A percentile compares a stretch with the other conserved stretches of the same genome.
Evolutionary conservation across 2,888 invertebrate species (phyloP).

Genomic region (Cosmia pyralina): DNA sequence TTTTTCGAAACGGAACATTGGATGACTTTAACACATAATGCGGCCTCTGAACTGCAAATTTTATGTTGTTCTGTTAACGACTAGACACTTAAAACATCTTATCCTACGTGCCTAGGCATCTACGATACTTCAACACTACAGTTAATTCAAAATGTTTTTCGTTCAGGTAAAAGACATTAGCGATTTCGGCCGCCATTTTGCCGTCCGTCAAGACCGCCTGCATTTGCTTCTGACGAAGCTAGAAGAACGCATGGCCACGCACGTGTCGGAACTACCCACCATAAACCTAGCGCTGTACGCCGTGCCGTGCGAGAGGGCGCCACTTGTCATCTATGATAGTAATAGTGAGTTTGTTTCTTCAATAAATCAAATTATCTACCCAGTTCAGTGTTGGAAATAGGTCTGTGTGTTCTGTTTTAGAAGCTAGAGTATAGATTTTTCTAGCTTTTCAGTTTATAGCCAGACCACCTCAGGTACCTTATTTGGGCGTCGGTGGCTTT

Average conservation of each 20-base stretch:
- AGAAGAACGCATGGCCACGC: constrained; percentile 96
- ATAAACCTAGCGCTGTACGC: constrained; percentile 96
- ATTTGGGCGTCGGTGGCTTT: too few relatives aligned
- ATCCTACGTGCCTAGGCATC: background rate
- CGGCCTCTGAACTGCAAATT: background rate
- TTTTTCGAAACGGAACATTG: too few relatives aligned
- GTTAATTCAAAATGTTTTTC: background rate
- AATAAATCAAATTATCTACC: too few relatives aligned
- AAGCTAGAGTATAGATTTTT: too few relatives aligned
- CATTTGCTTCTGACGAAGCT: constrained; percentile 96
- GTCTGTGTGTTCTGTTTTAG: too few relatives aligned
- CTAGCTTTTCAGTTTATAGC: too few relatives aligned
- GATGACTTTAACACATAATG: too few relatives aligned
- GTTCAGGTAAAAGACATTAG: constrained; percentile 73
- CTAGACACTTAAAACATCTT: background rate
- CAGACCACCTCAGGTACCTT: too few relatives aligned
- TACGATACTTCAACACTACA: background rate
- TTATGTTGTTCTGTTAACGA: background rate
- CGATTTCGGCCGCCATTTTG: constrained; percentile 89
- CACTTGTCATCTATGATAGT: constrained; percentile 93
- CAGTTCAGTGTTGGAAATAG: too few relatives aligned
- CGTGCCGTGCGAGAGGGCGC: constrained; percentile 93
- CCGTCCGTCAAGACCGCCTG: constrained; percentile 92
- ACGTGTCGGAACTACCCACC: constrained; percentile 94
- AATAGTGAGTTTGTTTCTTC: constrained; percentile 71